These are phyloP conservation scores for Isichthys henryi DNA, from an alignment of 2,113 vertebrate genomes.

Conservation along the genomic window DNA sequence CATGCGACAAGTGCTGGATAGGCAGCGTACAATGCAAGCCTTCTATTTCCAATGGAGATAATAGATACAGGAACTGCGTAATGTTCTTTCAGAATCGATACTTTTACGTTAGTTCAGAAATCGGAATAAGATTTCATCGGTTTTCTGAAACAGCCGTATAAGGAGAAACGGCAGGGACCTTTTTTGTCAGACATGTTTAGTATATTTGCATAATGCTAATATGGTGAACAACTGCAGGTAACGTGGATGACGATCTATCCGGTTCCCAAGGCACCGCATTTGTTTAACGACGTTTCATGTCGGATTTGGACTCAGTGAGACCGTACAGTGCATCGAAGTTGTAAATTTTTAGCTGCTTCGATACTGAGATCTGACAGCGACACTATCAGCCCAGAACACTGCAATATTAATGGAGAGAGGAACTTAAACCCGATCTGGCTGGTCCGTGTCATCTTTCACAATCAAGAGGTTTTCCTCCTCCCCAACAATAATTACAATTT, in stretches of 20 bases:
- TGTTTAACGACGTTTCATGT: not conserved
- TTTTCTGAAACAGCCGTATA: not conserved
- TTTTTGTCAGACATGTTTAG: not conserved
- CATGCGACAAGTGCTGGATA: not conserved
- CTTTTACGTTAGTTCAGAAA: not conserved
- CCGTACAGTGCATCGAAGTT: slow-evolving; percentile 27
- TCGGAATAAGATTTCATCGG: not conserved
- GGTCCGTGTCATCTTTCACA: slow-evolving; percentile 55
- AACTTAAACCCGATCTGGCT: slow-evolving; percentile 57
- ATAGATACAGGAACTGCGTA: not conserved
- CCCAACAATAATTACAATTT: slow-evolving; percentile 76
- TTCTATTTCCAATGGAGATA: not conserved
- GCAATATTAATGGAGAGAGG: slow-evolving; percentile 60
- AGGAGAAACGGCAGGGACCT: not conserved
- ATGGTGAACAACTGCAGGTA: not conserved
- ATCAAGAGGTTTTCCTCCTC: slow-evolving; percentile 48
- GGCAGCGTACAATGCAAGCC: not conserved
- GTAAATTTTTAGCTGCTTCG: slow-evolving; percentile 13
- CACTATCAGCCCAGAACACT: slow-evolving; percentile 46
- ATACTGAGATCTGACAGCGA: not conserved
- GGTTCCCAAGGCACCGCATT: not conserved
- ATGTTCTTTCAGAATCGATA: not conserved
- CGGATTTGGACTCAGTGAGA: not conserved
- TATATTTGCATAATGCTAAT: slow-evolving; percentile 2
- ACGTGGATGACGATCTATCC: too few relatives aligned